These are phyloP conservation scores for Cynocephalus volans DNA, from an alignment of 2,113 vertebrate species.

Conservation along the genomic window DNA sequence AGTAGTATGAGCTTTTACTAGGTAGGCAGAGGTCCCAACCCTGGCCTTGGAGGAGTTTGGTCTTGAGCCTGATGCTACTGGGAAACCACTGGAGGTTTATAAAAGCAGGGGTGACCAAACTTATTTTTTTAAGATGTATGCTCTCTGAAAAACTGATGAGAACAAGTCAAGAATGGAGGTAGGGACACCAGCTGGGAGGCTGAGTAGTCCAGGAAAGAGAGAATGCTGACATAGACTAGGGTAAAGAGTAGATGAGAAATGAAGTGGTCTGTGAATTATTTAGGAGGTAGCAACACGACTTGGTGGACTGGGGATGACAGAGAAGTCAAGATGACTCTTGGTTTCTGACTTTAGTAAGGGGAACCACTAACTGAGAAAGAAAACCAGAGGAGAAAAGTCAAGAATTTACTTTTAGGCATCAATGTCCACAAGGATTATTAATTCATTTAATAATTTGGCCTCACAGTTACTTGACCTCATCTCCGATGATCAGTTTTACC, in stretches of 20 bases:
- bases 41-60: neutral
- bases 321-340: neutral
- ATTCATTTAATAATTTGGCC: neutral
- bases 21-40: neutral
- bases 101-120: neutral
- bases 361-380: neutral
- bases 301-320: neutral
- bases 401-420: conserved; percentile 22
- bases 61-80: neutral
- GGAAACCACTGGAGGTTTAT: neutral
- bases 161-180: neutral
- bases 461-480: neutral
- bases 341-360: conserved; percentile 17
- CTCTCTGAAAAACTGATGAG: conserved; percentile 46
- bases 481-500: neutral
- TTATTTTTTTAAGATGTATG: neutral
- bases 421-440: neutral
- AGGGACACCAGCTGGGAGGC: neutral
- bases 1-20: neutral
- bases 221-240: neutral
- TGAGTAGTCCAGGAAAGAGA: neutral
- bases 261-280: neutral
- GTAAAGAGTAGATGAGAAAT: neutral
- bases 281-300: neutral
- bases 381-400: neutral